Evolutionary conservation across 2,113 vertebrate genomes (phyloP).

Genomic region (Phalacrocorax brasilianus): DNA sequence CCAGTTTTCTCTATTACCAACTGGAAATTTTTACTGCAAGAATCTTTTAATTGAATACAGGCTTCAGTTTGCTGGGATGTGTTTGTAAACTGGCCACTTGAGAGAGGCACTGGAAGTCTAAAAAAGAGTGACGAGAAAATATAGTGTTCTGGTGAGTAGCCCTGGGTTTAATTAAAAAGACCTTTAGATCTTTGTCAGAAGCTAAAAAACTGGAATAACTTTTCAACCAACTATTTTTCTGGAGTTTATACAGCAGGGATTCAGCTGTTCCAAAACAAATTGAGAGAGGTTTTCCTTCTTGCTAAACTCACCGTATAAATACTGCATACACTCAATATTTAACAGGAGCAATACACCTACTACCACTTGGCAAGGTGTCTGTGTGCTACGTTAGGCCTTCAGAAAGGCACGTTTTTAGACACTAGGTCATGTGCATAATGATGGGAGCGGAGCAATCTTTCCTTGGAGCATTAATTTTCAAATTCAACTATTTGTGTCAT

Average conservation of each 20-base stretch:
- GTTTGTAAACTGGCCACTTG: background rate
- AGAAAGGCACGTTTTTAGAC: background rate
- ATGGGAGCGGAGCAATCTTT: background rate
- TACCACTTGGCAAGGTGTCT: background rate
- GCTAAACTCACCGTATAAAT: background rate
- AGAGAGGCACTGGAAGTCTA: background rate
- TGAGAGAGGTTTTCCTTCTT: background rate
- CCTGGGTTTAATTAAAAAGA: constrained; percentile 12
- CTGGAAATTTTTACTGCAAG: background rate
- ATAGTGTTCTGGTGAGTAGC: background rate
- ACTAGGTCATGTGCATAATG: background rate
- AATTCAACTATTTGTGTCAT: background rate
- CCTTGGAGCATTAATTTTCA: background rate
- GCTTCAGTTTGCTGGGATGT: background rate
- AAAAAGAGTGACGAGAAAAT: background rate
- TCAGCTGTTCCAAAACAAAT: background rate
- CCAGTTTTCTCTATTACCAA: background rate
- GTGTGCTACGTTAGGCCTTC: background rate
- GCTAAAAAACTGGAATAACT: background rate
- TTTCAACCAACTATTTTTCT: background rate
- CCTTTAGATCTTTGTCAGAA: background rate
- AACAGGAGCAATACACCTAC: background rate
- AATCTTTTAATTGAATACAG: background rate
- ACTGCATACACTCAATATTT: background rate
- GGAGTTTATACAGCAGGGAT: background rate